Conservation (phyloP, 2,888 invertebrate genomes). For the Drosophila flavopinicola region DNA sequence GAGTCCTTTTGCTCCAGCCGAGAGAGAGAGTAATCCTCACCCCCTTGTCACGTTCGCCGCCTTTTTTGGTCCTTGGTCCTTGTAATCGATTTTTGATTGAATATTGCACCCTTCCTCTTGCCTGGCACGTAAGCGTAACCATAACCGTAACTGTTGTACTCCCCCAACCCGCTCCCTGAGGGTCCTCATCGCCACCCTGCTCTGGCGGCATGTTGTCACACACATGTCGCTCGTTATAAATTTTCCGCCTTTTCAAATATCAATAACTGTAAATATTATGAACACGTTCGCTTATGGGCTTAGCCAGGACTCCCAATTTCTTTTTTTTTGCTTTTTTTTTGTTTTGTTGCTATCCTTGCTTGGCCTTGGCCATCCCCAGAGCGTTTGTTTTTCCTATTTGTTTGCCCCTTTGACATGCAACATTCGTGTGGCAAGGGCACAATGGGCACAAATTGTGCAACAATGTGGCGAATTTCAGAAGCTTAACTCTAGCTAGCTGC, state of each 20-base stretch:
- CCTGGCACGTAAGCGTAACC: constrained; percentile 13
- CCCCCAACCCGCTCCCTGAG: neutral
- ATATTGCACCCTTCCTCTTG: constrained; percentile 75
- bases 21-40: neutral
- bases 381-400: constrained; percentile 44
- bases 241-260: constrained; percentile 84
- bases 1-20: neutral
- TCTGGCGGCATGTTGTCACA: constrained; percentile 70
- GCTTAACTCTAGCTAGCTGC: too few relatives aligned
- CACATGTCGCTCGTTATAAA: constrained; percentile 82
- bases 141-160: constrained; percentile 2
- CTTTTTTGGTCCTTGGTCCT: constrained; percentile 38
- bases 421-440: constrained; percentile 28
- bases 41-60: constrained; percentile 36
- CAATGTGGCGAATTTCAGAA: constrained; percentile 9
- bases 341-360: constrained; percentile 3
- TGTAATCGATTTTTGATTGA: constrained; percentile 85
- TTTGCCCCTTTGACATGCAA: constrained; percentile 71
- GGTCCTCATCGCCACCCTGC: constrained; percentile 10
- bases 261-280: constrained; percentile 84
- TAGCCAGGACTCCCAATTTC: constrained; percentile 50
- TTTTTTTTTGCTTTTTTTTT: constrained; percentile 1
- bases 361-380: constrained; percentile 7
- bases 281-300: constrained; percentile 82
- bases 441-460: constrained; percentile 21